Evolutionary conservation across 2,888 invertebrate genomes (phyloP).

Genomic region (Synanthedon formicaeformis): DNA sequence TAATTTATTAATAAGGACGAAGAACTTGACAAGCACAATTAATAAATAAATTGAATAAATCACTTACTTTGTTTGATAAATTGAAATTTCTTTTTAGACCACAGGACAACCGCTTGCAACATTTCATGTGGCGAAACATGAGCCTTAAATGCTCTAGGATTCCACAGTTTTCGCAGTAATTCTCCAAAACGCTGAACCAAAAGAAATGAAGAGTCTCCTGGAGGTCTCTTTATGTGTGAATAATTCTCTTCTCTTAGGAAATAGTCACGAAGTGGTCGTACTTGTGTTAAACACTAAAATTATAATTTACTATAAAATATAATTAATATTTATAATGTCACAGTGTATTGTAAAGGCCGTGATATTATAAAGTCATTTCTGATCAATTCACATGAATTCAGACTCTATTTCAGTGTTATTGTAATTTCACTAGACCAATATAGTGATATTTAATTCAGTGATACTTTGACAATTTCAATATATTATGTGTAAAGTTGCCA

Average conservation of each 20-base stretch:
- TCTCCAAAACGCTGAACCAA: constrained; percentile 95
- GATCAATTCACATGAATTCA: too few relatives aligned
- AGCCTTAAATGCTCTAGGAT: constrained; percentile 98
- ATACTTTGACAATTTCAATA: too few relatives aligned
- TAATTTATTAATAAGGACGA: constrained; percentile 8
- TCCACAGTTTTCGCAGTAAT: constrained; percentile 97
- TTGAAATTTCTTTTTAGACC: constrained; percentile 97
- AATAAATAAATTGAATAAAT: not conserved
- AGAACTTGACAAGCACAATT: constrained; percentile 1
- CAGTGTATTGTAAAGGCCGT: not conserved
- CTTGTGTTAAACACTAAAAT: constrained; percentile 91
- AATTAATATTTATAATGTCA: not conserved
- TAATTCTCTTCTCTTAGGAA: constrained; percentile 96
- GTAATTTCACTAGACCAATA: too few relatives aligned
- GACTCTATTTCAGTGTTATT: too few relatives aligned
- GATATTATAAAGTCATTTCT: too few relatives aligned
- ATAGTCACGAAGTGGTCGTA: constrained; percentile 93
- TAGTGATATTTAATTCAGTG: too few relatives aligned
- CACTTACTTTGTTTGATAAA: constrained; percentile 93
- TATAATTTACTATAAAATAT: constrained; percentile 3
- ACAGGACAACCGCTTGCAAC: constrained; percentile 97
- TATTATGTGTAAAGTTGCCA: too few relatives aligned
- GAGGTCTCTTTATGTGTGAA: constrained; percentile 87
- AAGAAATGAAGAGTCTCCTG: constrained; percentile 93
- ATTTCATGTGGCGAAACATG: constrained; percentile 99